Evolutionary conservation across 2,888 invertebrate species (phyloP), one percentile per base, ranked within the genome.

Genomic region (Cryptus viduatorius): DNA sequence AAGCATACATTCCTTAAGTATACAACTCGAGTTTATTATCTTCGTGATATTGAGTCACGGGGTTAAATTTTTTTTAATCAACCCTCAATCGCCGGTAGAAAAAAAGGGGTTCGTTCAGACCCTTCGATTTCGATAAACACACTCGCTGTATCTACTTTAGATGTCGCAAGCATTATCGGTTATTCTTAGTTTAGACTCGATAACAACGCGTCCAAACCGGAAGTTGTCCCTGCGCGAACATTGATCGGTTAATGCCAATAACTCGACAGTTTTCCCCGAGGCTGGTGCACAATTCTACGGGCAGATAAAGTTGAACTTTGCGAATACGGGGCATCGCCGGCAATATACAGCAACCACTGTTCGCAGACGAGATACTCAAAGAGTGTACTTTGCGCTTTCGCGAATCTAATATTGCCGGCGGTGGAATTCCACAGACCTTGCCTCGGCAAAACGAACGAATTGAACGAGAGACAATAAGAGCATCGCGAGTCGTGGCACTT

Each of bases 401-500:
- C 56, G 53, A 19, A 56, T 56, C 42, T 71, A 72, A 72, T 59
- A 59, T 59, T n/a, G 72, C 72, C 72, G 19, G 56, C 56, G 72
- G 72, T 42, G 44, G 24, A 37, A 72, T 59, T 72, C 44, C 16
- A 37, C 72, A 29, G 56, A 24, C 56, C 56, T 72, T 48, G 44
- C 42, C 53, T 71, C 53, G 42, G 16, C 53, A 37, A 53, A 37
- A 56, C 56, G 56, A 56, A 56, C 19, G 56, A 56, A 24, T 56
- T 24, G 53, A 56, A 44, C 10, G 46, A 50, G 12, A 44, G 24
- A n/a, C 56, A 42, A n/a, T 42, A 42, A 56, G 44, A 59, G 56
- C 24, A 56, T 14, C 42, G 56, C 56, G 31, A 12, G 12, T 69
- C 37, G 12, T 53, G 16, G 31, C 37, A 50, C 72, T 59, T n/a